Conservation (phyloP, 2,113 vertebrate species). For the Phodopus roborovskii region DNA sequence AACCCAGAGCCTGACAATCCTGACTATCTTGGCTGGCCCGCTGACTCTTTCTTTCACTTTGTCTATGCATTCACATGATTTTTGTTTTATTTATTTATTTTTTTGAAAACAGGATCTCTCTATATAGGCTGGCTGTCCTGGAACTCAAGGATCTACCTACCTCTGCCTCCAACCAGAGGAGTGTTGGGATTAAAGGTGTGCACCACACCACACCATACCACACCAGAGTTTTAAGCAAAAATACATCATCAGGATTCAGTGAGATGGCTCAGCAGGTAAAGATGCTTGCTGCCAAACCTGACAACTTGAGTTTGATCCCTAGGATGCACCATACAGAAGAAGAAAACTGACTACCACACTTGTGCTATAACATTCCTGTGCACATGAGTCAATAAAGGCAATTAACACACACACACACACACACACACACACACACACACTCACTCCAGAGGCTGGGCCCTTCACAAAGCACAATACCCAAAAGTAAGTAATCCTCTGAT, state of each 20-base stretch:
- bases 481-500: not conserved
- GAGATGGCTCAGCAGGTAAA: not conserved
- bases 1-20: not conserved
- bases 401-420: not conserved
- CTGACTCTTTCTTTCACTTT: not conserved
- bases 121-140: not conserved
- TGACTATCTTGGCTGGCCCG: not conserved
- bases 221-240: constrained; percentile 44
- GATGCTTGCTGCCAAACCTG: not conserved
- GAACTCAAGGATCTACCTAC: not conserved
- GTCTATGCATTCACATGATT: not conserved
- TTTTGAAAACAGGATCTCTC: not conserved
- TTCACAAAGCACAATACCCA: not conserved
- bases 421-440: no score
- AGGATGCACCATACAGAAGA: not conserved
- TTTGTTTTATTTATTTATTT: not conserved
- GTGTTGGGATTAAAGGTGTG: not conserved
- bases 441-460: not conserved
- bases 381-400: no score
- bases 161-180: not conserved
- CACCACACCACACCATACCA: not conserved
- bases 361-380: no score
- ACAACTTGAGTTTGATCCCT: not conserved
- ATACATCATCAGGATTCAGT: not conserved
- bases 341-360: not conserved